phyloP scores from a whole-genome alignment of 2,888 invertebrate species.

The Strigamia crassipes region DNA sequence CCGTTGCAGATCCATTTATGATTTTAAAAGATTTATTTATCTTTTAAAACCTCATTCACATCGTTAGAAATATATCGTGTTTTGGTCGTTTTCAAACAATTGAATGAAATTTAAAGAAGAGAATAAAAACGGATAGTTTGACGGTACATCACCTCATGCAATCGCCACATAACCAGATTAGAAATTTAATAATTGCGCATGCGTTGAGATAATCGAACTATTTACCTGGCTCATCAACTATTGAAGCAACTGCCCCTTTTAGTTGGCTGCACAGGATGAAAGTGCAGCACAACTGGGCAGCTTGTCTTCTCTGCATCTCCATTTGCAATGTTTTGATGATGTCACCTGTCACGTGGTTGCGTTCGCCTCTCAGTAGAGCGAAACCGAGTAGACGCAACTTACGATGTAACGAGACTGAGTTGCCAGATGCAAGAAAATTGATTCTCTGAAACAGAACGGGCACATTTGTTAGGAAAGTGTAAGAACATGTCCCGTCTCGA shows the following conservation, averaged over 20 bases:
- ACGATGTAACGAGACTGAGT: background rate
- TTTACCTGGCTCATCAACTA: background rate
- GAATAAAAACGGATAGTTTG: background rate
- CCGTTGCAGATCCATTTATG: too few species aligned
- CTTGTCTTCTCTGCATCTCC: background rate
- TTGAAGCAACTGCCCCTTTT: background rate
- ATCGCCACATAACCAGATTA: background rate
- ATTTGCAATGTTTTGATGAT: background rate
- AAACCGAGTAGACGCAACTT: background rate
- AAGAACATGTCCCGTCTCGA: background rate
- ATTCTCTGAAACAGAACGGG: background rate
- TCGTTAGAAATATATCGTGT: background rate
- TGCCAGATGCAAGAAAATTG: background rate
- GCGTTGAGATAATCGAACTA: background rate
- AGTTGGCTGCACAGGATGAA: background rate
- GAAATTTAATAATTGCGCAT: background rate
- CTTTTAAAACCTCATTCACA: too few species aligned
- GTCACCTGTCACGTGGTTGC: background rate
- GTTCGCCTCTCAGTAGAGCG: background rate
- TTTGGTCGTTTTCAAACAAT: background rate
- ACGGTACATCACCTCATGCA: background rate
- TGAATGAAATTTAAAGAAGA: background rate
- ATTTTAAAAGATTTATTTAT: too few species aligned
- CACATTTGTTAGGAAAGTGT: background rate
- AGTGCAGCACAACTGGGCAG: background rate